These are phyloP conservation scores for Neosalanx taihuensis DNA, from an alignment of 2,797 vertebrate species.

Conservation along the genomic window DNA sequence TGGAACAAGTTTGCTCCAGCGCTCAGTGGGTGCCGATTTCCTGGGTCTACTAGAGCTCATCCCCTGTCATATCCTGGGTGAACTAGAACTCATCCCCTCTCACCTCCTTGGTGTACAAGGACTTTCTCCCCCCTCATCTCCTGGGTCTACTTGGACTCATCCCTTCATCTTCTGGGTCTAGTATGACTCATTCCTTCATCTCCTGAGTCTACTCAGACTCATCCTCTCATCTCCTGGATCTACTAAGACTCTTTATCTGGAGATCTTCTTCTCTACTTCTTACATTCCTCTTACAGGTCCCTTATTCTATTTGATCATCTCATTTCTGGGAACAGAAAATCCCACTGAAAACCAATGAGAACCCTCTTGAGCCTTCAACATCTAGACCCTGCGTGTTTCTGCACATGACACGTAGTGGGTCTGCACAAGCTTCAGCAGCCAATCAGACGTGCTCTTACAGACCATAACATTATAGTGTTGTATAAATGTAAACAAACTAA, in stretches of 20 bases:
- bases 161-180: conserved; percentile 17
- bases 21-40: conserved; percentile 97
- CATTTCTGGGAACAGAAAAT: background rate
- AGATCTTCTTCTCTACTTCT: conserved; percentile 9
- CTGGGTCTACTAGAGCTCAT: conserved; percentile 90
- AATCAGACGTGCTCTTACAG: conserved; percentile 80
- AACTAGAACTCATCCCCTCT: conserved; percentile 35
- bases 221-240: too few relatives aligned
- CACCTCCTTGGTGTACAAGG: conserved; percentile 92
- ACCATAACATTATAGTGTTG: conserved; percentile 91
- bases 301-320: conserved; percentile 13
- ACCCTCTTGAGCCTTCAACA: conserved; percentile 31
- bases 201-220: conserved; percentile 93
- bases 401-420: conserved; percentile 71
- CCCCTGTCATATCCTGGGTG: too few relatives aligned
- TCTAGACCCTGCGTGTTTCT: conserved; percentile 66
- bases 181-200: conserved; percentile 15
- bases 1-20: conserved; percentile 92
- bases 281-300: conserved; percentile 34
- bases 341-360: conserved; percentile 37
- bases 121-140: background rate
- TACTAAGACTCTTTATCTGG: conserved; percentile 7
- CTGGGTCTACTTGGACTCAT: conserved; percentile 11
- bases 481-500: conserved; percentile 77
- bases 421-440: conserved; percentile 62